These are phyloP conservation scores for Aythya baeri DNA, from an alignment of 2,113 vertebrate species.

Conservation along the genomic window DNA sequence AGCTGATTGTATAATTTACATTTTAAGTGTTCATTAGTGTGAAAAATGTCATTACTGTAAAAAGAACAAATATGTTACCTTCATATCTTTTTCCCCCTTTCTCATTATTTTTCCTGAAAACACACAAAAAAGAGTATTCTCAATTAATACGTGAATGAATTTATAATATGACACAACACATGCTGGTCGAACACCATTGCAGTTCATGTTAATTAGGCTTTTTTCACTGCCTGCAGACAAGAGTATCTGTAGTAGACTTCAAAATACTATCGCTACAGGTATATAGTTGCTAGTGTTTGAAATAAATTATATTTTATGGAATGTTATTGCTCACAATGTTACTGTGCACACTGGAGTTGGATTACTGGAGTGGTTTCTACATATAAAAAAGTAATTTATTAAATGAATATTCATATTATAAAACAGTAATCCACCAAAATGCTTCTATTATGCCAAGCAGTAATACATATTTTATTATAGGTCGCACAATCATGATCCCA, in stretches of 20 bases:
- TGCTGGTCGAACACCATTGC: neutral
- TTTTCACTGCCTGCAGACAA: constrained; percentile 16
- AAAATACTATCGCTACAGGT: neutral
- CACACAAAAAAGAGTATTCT: neutral
- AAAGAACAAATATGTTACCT: constrained; percentile 64
- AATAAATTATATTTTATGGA: constrained; percentile 31
- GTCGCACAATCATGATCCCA: neutral
- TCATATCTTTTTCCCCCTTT: neutral
- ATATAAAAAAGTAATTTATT: neutral
- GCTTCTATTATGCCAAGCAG: neutral
- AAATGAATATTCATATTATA: neutral
- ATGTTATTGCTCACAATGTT: neutral
- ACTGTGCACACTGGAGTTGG: neutral
- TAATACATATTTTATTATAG: neutral
- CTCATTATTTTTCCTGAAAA: constrained; percentile 46
- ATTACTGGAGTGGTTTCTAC: neutral
- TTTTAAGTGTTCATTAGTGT: constrained; percentile 71
- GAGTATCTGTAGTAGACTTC: neutral
- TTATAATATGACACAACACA: constrained; percentile 59
- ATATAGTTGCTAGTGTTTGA: neutral
- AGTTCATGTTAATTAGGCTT: constrained; percentile 43
- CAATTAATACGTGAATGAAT: constrained; percentile 36
- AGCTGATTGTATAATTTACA: constrained; percentile 62
- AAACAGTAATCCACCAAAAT: neutral
- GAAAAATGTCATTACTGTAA: constrained; percentile 56